Conservation (phyloP, 2,888 invertebrate species). For the Drosophila emarginata region DNA sequence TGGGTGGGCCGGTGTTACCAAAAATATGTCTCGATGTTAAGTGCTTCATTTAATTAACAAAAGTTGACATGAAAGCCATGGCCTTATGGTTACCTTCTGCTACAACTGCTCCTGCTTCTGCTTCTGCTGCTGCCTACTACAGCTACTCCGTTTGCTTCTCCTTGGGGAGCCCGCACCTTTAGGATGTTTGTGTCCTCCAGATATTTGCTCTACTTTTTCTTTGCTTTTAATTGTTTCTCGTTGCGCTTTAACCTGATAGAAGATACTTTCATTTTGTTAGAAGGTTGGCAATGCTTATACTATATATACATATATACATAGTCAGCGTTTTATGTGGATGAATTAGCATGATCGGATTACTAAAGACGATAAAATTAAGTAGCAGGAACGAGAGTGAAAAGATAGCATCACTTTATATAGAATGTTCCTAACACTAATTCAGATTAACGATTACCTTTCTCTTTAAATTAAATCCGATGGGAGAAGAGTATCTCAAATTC, state of each 20-base stretch:
- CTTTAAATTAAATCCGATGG: too few species aligned
- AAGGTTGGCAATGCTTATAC: not conserved
- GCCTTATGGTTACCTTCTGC: constrained; percentile 6
- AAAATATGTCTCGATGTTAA: constrained; percentile 71
- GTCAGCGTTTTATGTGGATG: too few species aligned
- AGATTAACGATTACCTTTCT: too few species aligned
- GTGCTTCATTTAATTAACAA: constrained; percentile 78
- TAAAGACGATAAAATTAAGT: too few species aligned
- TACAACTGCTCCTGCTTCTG: not conserved
- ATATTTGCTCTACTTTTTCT: constrained; percentile 32
- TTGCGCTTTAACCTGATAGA: not conserved
- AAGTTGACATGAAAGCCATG: constrained; percentile 69
- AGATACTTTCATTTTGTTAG: not conserved
- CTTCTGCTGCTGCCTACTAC: not conserved
- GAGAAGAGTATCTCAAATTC: not conserved
- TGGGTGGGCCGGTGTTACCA: constrained; percentile 8
- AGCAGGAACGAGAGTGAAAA: too few species aligned
- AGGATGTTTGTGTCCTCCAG: constrained; percentile 19
- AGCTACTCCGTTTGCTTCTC: constrained; percentile 4
- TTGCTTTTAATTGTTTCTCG: constrained; percentile 43
- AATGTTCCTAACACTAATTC: too few species aligned
- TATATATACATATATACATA: not conserved
- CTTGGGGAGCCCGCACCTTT: constrained; percentile 48
- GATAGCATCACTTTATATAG: too few species aligned
- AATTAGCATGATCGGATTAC: too few species aligned